Conservation (phyloP, 1,140 invertebrate genomes). For the Drosophila ironensis region DNA sequence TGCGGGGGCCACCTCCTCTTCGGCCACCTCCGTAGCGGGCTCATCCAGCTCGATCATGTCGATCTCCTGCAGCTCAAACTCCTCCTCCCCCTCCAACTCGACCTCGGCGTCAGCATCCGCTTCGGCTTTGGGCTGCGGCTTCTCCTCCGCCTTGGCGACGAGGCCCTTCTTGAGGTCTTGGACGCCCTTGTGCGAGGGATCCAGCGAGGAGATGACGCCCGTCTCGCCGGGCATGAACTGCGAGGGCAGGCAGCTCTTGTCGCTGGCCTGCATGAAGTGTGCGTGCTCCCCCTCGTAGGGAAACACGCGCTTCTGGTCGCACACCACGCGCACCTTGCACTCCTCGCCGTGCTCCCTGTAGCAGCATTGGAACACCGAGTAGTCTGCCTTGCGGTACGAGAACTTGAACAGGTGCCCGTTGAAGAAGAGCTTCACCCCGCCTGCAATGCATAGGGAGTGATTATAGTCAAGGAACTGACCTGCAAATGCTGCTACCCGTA, state of each 20-base stretch:
- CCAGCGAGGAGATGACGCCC: constrained; percentile 8
- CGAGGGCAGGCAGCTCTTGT: constrained; percentile 72
- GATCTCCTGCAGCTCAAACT: constrained; percentile 47
- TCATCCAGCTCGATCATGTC: constrained; percentile 39
- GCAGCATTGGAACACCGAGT: constrained; percentile 78
- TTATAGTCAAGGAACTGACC: no score
- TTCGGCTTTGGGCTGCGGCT: no score
- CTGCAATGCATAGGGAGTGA: constrained; percentile 15
- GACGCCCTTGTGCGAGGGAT: constrained; percentile 2
- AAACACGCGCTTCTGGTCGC: constrained; percentile 73
- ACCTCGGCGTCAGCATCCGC: constrained; percentile 27
- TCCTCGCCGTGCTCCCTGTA: constrained; percentile 73
- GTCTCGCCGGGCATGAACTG: constrained; percentile 62
- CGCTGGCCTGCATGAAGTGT: constrained; percentile 74
- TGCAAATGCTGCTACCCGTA: no score
- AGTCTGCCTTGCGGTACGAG: constrained; percentile 71
- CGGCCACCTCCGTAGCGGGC: neutral
- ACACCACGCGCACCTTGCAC: constrained; percentile 74
- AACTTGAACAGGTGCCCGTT: constrained; percentile 76
- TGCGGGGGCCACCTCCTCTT: neutral
- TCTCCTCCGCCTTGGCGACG: neutral
- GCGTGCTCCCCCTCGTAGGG: constrained; percentile 73
- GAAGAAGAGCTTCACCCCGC: constrained; percentile 73
- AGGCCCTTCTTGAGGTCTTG: constrained; percentile 21
- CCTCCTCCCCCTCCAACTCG: constrained; percentile 19